Evolutionary conservation across 2,113 vertebrate genomes (phyloP), one percentile per base, ranked within the genome.

Genomic region (Spermophilus dauricus): DNA sequence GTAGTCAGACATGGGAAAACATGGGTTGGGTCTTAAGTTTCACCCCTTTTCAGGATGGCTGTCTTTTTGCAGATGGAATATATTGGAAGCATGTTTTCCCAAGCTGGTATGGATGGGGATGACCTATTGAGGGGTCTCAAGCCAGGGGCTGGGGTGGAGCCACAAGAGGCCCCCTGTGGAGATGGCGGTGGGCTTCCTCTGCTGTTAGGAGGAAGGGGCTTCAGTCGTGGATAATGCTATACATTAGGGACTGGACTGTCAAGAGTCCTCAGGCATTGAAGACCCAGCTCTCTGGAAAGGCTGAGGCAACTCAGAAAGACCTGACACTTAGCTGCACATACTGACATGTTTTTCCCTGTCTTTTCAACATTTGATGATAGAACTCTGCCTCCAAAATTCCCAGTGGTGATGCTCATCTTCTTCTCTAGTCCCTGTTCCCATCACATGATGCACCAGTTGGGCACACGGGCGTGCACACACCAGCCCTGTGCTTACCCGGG

Each of bases 61-160:
- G 20, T 80, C 24, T 32, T 94, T 92, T 73, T 76, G 20, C 88
- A 93, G 63, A 32, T 48, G 67, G 45, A 72, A 26, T 18, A 28
- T 87, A 28, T 87, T 37, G 56, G 81, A 77, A 87, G 76, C 45
- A 32, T n/a, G 26, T 76, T 94, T 93, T 89, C 32, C 76, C 87
- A 78, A 83, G 73, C 24, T 30, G 39, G 39, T 65, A 8, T 39
- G 30, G 42, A 39, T 86, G 70, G 61, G 13, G 37, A 30, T 14
- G 8, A 26, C 9, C 65, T 63, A 42, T 73, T 24, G 65, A 75
- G 17, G 58, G 6, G 17, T 69, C 53, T 86, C 51, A n/a, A 12
- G 67, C n/a, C 0, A 6, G 61, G 5, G 7, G 28, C 22, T 22
- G 32, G 17, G 39, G 13, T 28, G 37, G 42, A 65, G 5, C 48